These are phyloP conservation scores for Acropternis orthonyx DNA, from an alignment of 2,797 vertebrate species.

Conservation along the genomic window DNA sequence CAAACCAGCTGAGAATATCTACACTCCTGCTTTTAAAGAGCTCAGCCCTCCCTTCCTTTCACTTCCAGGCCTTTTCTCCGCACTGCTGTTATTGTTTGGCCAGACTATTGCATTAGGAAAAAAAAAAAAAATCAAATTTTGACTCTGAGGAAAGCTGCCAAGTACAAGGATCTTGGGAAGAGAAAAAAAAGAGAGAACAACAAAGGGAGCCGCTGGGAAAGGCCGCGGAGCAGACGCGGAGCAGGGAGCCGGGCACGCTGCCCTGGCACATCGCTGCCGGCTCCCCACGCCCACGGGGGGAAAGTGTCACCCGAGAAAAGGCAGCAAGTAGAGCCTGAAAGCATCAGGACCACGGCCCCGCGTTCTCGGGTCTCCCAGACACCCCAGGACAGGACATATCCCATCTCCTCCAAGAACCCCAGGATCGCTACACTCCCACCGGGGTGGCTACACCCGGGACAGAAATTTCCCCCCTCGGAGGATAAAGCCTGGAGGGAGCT, in stretches of 20 bases:
- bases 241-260: neutral
- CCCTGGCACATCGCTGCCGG: neutral
- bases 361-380: neutral
- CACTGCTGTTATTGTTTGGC: neutral
- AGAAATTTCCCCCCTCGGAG: accelerated
- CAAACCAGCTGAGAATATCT: neutral
- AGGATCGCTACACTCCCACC: neutral
- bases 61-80: neutral
- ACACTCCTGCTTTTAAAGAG: neutral
- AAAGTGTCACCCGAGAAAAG: neutral
- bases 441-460: too few species aligned
- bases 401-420: neutral
- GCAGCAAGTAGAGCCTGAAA: neutral
- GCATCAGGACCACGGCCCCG: neutral
- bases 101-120: neutral
- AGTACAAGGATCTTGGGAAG: neutral
- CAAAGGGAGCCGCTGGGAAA: neutral
- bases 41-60: neutral
- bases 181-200: neutral
- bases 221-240: neutral
- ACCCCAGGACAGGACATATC: neutral
- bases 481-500: neutral
- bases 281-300: neutral
- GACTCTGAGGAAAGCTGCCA: neutral
- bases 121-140: neutral